A percentile compares a stretch with the other conserved stretches of the same genome.
Evolutionary conservation across 2,888 invertebrate species (phyloP).

Genomic region (Schizaphis graminum): DNA sequence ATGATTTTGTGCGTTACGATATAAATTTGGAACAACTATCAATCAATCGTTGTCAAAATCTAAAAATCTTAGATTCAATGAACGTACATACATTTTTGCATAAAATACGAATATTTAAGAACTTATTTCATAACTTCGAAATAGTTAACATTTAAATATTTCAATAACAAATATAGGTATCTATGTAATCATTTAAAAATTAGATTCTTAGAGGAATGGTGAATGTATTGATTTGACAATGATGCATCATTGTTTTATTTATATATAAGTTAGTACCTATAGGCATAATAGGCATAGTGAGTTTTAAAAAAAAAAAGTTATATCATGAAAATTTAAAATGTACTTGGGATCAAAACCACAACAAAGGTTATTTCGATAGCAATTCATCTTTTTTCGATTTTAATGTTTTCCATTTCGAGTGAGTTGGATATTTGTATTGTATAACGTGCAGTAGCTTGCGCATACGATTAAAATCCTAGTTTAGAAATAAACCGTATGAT

Average conservation of each 20-base stretch:
- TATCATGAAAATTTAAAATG: not conserved
- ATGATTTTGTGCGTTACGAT: not conserved
- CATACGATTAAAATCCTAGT: not conserved
- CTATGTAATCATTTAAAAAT: not conserved
- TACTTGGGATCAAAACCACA: not conserved
- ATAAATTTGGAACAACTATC: slow-evolving; percentile 17
- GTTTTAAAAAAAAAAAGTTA: not conserved
- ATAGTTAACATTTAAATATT: not conserved
- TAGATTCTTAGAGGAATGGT: not conserved
- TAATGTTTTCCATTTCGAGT: not conserved
- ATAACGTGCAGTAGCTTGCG: not conserved
- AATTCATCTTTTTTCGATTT: not conserved
- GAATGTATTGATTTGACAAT: not conserved
- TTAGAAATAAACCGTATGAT: not conserved
- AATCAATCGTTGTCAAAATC: slow-evolving; percentile 31
- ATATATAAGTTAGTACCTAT: not conserved
- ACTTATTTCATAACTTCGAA: not conserved
- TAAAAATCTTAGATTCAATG: not conserved
- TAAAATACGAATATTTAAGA: not conserved
- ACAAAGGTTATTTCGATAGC: not conserved
- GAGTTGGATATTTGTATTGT: not conserved
- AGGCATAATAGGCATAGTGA: not conserved
- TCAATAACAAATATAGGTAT: too few species aligned
- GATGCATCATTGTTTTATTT: not conserved
- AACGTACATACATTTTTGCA: not conserved